Conservation (phyloP, 2,113 vertebrate species). For the Percina caprodes region DNA sequence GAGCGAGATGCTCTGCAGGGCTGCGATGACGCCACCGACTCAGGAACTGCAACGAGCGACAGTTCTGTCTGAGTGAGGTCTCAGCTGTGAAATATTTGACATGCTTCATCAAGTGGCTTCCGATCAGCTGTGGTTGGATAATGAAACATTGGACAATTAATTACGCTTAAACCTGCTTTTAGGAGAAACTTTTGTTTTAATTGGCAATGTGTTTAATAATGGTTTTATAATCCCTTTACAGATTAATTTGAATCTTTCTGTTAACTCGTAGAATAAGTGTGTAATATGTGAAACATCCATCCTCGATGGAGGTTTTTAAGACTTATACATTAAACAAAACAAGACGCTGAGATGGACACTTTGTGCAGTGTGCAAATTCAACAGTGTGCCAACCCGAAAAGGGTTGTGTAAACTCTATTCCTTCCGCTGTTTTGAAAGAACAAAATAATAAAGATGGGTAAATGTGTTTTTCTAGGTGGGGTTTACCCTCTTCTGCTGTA, state of each 20-base stretch:
- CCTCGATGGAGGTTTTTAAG: neutral
- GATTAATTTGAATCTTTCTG: neutral
- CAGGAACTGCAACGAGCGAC: neutral
- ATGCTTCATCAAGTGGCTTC: neutral
- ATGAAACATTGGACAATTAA: neutral
- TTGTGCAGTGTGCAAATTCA: slow-evolving; percentile 21
- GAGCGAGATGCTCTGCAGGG: slow-evolving; percentile 25
- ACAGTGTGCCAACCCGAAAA: neutral
- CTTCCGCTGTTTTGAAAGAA: neutral
- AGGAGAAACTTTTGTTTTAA: neutral
- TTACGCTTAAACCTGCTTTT: too few relatives aligned
- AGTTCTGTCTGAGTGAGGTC: too few relatives aligned
- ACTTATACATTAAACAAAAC: neutral
- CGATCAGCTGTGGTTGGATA: neutral
- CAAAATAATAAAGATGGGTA: neutral
- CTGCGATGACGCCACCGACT: neutral
- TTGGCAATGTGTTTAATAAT: neutral
- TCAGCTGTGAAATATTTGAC: neutral
- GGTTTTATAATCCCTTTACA: neutral
- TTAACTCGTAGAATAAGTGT: neutral
- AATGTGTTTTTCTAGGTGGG: neutral
- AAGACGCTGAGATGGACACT: neutral
- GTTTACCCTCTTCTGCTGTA: slow-evolving; percentile 27
- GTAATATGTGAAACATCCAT: too few relatives aligned
- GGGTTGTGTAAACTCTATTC: neutral